These are phyloP conservation scores for Drosophila neocordata DNA, from an alignment of 1,140 invertebrate species.

Conservation along the genomic window DNA sequence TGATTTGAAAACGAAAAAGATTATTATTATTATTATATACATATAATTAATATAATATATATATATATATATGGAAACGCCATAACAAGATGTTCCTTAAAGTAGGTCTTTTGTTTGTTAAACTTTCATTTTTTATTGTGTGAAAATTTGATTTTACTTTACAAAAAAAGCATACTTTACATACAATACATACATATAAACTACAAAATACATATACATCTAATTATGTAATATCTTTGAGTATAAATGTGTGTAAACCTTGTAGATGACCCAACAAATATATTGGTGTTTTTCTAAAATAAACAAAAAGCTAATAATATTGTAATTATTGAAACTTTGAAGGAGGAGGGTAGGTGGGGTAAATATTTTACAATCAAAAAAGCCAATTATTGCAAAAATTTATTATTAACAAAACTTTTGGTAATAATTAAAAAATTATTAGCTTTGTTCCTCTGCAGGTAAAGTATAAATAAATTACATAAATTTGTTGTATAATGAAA, in stretches of 20 bases:
- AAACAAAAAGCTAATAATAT: constrained; percentile 34
- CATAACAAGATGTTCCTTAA: constrained; percentile 21
- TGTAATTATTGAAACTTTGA: constrained; percentile 12
- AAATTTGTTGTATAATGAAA: neutral
- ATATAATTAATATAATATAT: constrained; percentile 16
- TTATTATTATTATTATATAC: constrained; percentile 50
- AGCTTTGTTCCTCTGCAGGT: neutral
- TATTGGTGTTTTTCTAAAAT: constrained; percentile 67
- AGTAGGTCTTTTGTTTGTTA: constrained; percentile 10
- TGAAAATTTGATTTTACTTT: constrained; percentile 36
- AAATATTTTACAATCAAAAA: no score
- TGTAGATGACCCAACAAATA: constrained; percentile 61
- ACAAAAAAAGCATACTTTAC: constrained; percentile 23
- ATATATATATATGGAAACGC: constrained; percentile 16
- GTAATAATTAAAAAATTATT: no score
- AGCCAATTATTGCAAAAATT: no score
- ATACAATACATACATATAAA: constrained; percentile 39
- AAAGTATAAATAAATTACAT: neutral
- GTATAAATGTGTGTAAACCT: constrained; percentile 63
- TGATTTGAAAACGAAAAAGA: constrained; percentile 39
- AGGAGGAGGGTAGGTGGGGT: neutral
- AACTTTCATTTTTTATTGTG: constrained; percentile 24
- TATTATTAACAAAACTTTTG: neutral
- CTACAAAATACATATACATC: constrained; percentile 23
- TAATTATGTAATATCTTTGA: constrained; percentile 56